These are phyloP conservation scores for Clitarchus hookeri DNA, from an alignment of 2,888 invertebrate genomes.

Conservation along the genomic window DNA sequence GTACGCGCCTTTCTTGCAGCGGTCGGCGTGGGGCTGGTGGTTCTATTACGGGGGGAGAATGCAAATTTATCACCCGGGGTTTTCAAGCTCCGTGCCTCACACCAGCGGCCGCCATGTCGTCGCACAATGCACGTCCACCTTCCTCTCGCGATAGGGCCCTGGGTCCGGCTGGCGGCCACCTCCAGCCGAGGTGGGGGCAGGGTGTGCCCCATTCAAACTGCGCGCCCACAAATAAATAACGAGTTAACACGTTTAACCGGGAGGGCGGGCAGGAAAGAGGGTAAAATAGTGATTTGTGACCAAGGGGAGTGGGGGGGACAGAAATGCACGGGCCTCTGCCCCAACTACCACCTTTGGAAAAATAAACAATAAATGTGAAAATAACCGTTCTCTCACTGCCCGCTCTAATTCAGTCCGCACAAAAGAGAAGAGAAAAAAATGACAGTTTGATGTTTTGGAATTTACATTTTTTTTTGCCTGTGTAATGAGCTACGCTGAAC, in stretches of 20 bases:
- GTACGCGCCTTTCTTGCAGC: not conserved
- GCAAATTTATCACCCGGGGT: not conserved
- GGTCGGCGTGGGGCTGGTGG: not conserved
- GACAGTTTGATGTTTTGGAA: too few relatives aligned
- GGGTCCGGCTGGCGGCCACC: too few relatives aligned
- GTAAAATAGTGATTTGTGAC: not conserved
- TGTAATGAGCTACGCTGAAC: too few relatives aligned
- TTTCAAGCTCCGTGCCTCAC: not conserved
- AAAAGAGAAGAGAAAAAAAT: too few relatives aligned
- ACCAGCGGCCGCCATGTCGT: not conserved
- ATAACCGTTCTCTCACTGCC: not conserved
- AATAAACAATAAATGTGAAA: not conserved
- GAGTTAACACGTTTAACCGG: not conserved
- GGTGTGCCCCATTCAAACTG: not conserved
- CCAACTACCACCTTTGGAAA: conserved; percentile 1
- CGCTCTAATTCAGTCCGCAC: not conserved
- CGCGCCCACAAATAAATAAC: not conserved
- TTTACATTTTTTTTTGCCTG: too few relatives aligned
- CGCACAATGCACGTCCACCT: not conserved
- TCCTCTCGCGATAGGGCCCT: not conserved
- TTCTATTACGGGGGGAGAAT: not conserved
- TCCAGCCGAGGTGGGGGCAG: too few relatives aligned
- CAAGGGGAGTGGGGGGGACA: not conserved
- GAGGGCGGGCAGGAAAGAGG: not conserved
- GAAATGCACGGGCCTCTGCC: not conserved